Percentiles rank a stretch among this genome's conserved stretches.
Evolutionary conservation across 2,113 vertebrate species (phyloP).

Genomic region (Prionailurus viverrinus): DNA sequence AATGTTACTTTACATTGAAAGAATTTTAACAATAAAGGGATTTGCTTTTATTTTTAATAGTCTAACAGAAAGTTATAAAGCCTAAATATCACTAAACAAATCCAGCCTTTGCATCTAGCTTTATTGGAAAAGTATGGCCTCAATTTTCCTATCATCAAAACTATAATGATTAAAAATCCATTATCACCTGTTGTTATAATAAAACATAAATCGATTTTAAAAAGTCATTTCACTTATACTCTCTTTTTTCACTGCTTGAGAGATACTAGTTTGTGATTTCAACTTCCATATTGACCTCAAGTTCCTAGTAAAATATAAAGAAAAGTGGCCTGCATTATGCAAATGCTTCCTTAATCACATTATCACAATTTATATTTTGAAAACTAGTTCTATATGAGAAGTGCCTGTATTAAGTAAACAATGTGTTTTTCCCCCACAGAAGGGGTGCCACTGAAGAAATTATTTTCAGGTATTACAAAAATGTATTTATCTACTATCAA

Average conservation of each 20-base stretch:
- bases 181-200: slow-evolving; percentile 17
- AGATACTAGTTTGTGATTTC: not conserved
- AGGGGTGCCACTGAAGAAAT: not conserved
- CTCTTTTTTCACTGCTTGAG: not conserved
- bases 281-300: not conserved
- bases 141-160: slow-evolving; percentile 57
- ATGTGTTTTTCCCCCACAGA: not conserved
- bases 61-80: slow-evolving; percentile 13
- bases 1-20: not conserved
- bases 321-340: not conserved
- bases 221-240: not conserved
- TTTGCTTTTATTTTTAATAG: slow-evolving; percentile 62
- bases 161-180: slow-evolving; percentile 57
- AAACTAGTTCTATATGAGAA: slow-evolving; percentile 7
- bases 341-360: not conserved
- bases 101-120: not conserved
- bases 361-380: not conserved
- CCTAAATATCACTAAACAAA: slow-evolving; percentile 29
- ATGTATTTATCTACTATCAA: not conserved
- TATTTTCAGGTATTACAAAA: not conserved
- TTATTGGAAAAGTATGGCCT: not conserved
- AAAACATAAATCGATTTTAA: slow-evolving; percentile 4
- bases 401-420: not conserved
- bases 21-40: slow-evolving; percentile 40
- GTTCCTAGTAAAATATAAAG: not conserved